A percentile compares a stretch with the other conserved stretches of the same genome.
These are phyloP conservation scores for Moxostoma hubbsi DNA, from an alignment of 2,797 vertebrate genomes.

Conservation along the genomic window DNA sequence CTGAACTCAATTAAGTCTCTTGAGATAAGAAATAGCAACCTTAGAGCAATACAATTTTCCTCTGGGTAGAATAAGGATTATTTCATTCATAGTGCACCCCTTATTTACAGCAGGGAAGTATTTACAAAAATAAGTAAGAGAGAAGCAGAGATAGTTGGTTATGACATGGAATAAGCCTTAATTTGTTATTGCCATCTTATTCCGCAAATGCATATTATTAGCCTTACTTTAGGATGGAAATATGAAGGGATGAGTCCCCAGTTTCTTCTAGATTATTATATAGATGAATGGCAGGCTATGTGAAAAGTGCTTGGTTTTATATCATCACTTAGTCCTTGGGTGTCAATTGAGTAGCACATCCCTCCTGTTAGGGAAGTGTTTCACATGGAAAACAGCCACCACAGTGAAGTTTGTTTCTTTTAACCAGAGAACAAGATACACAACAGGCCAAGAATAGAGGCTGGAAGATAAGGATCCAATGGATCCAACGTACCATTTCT, in stretches of 20 bases:
- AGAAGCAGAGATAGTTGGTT: neutral
- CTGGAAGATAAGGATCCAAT: constrained; percentile 1
- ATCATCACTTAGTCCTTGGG: constrained; percentile 31
- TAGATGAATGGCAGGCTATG: constrained; percentile 36
- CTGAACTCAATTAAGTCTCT: neutral
- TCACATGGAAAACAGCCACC: neutral
- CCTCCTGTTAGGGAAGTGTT: constrained; percentile 36
- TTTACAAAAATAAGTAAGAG: neutral
- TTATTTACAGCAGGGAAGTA: neutral
- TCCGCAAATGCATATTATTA: neutral
- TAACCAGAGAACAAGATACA: constrained; percentile 24
- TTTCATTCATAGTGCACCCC: neutral
- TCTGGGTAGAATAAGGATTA: neutral
- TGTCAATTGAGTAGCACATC: constrained; percentile 18
- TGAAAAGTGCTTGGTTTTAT: constrained; percentile 24
- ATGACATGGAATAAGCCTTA: neutral
- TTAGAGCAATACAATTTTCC: neutral
- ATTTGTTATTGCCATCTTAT: constrained; percentile 2
- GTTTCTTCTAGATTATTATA: constrained; percentile 16
- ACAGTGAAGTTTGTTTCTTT: neutral
- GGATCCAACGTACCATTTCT: neutral
- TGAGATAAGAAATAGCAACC: neutral
- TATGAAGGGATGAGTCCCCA: constrained; percentile 29
- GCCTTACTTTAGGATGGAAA: neutral
- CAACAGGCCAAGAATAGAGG: neutral